These are phyloP conservation scores for Lepidochitona cinerea DNA, from an alignment of 2,888 invertebrate genomes.

Conservation along the genomic window DNA sequence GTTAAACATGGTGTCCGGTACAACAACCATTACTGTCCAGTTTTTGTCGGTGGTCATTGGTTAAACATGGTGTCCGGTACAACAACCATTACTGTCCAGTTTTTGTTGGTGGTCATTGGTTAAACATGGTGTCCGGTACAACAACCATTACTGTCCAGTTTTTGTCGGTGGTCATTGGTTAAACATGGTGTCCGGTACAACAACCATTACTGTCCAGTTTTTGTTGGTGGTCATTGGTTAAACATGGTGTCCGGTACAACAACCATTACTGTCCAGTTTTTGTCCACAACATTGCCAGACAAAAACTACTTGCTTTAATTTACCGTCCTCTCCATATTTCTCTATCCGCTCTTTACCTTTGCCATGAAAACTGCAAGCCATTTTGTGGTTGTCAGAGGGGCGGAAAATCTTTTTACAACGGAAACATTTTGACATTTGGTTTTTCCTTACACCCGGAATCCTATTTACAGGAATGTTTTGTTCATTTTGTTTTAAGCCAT, in stretches of 20 bases:
- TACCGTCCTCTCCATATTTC: slow-evolving; percentile 56
- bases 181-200: too few species aligned
- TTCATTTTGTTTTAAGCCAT: background rate
- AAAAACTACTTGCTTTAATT: slow-evolving; percentile 51
- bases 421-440: slow-evolving; percentile 60
- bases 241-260: slow-evolving; percentile 58
- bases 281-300: slow-evolving; percentile 65
- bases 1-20: too few species aligned
- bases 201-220: too few species aligned
- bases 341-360: slow-evolving; percentile 60
- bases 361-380: slow-evolving; percentile 62
- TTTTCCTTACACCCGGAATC: slow-evolving; percentile 31
- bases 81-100: too few species aligned
- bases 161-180: too few species aligned
- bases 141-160: too few species aligned
- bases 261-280: slow-evolving; percentile 55
- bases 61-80: too few species aligned
- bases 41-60: too few species aligned
- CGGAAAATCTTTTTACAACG: slow-evolving; percentile 63
- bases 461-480: background rate
- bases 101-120: too few species aligned
- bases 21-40: too few species aligned
- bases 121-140: too few species aligned
- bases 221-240: too few species aligned
- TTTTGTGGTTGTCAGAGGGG: slow-evolving; percentile 61